phyloP scores from a whole-genome alignment of 1,140 invertebrate species.

The Pomphorhynchus laevis region DNA sequence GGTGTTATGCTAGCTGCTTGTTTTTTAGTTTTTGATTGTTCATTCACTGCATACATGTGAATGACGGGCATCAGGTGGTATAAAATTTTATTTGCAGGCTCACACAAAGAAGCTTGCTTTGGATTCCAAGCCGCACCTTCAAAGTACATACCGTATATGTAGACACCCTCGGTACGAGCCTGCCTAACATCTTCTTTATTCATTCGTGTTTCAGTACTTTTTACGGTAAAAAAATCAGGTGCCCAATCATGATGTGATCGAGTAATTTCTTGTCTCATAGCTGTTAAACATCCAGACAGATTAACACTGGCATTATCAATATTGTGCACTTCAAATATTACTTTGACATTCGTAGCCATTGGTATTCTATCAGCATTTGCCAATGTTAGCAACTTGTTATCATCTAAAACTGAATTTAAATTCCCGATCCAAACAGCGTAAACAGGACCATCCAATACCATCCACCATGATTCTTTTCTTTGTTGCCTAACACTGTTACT shows the following conservation, averaged over 20 bases:
- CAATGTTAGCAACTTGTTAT: slow-evolving; percentile 35
- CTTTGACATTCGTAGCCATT: slow-evolving; percentile 59
- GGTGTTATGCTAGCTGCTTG: too few species aligned
- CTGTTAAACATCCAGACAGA: slow-evolving; percentile 42
- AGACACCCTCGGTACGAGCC: slow-evolving; percentile 31
- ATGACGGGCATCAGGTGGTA: slow-evolving; percentile 65
- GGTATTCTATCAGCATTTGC: slow-evolving; percentile 75
- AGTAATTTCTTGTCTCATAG: slow-evolving; percentile 86
- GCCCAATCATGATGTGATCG: slow-evolving; percentile 77
- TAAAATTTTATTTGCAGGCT: slow-evolving; percentile 22
- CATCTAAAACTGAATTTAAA: slow-evolving; percentile 21
- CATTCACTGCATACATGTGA: slow-evolving; percentile 63
- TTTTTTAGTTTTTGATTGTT: slow-evolving; percentile 42
- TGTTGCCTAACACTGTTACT: slow-evolving; percentile 33
- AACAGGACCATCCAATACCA: slow-evolving; percentile 20
- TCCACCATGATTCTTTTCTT: slow-evolving; percentile 18
- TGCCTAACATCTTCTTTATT: slow-evolving; percentile 49
- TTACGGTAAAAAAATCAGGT: slow-evolving; percentile 63
- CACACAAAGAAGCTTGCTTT: slow-evolving; percentile 18
- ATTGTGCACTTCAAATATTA: slow-evolving; percentile 69
- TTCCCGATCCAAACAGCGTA: slow-evolving; percentile 23
- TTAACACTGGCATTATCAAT: slow-evolving; percentile 64
- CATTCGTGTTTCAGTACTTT: slow-evolving; percentile 55
- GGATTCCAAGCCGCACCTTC: slow-evolving; percentile 22
- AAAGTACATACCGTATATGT: slow-evolving; percentile 19